Evolutionary conservation across 2,797 vertebrate species (phyloP), one percentile per base, ranked within the genome.

Genomic region (Emydoidea blandingii): DNA sequence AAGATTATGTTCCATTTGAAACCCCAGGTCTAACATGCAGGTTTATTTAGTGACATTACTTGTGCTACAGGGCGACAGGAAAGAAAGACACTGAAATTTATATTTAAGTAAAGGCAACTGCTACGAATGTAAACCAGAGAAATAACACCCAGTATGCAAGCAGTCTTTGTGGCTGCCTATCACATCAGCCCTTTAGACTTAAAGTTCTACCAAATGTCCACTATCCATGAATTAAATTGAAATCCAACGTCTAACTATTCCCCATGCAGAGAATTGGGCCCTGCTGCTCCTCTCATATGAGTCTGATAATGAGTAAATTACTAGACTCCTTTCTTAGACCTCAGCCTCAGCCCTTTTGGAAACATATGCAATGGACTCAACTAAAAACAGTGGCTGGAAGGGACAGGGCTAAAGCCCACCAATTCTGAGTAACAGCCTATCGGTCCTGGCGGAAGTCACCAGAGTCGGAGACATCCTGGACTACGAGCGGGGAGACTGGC

Each of bases 51-150:
- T 82, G 78, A 25, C 5, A 15, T 44, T 56, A 47, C 56, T 88
- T 52, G 53, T 83, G 56, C 85, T 11, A 1, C 12, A 23, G 49
- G 57, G 37, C 76, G 56, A 14, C 8, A 8, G 85, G 56, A 92
- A 57, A 8, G 86, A 89, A 47, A 76, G 44, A 79, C 68, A 44
- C 50, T 90, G 54, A 72, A 92, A 62, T 3, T 83, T 74, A 56
- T 81, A 44, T 11, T 3, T 91, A 88, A 88, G 57, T 85, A 84
- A 86, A 94, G 88, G 34, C 4, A 14, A 54, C 85, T 65, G 8
- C n/a, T 15, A 76, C 4, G 7, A 76, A 74, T 27, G 21, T 78
- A 85, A 85, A 65, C 49, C 31, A 12, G 41, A 57, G 82, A 72
- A 83, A 78, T 62, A 53, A 50, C 81, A 81, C 53, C 72, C 80